Evolutionary conservation across 2,888 invertebrate genomes (phyloP).

Genomic region (Trichopoda pennipes): DNA sequence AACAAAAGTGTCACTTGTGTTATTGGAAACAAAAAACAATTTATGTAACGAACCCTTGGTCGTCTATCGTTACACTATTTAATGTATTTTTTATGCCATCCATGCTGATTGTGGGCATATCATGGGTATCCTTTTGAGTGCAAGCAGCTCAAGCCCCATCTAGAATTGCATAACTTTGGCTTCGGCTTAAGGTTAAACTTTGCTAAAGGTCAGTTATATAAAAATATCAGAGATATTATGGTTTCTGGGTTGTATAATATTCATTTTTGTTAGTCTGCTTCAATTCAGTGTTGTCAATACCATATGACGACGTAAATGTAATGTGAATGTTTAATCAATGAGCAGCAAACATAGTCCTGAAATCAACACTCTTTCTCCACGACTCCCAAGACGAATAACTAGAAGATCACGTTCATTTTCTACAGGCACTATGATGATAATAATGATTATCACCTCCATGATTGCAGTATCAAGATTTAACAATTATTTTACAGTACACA

Average conservation of each 20-base stretch:
- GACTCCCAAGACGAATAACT: slow-evolving; percentile 87
- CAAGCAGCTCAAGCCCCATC: slow-evolving; percentile 93
- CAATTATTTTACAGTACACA: slow-evolving; percentile 88
- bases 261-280: slow-evolving; percentile 91
- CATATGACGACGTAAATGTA: slow-evolving; percentile 89
- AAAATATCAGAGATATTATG: slow-evolving; percentile 95
- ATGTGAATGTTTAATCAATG: slow-evolving; percentile 79
- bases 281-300: slow-evolving; percentile 95
- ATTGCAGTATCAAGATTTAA: slow-evolving; percentile 83
- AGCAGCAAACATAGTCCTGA: slow-evolving; percentile 92
- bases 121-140: slow-evolving; percentile 95
- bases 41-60: too few species aligned
- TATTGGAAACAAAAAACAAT: too few species aligned
- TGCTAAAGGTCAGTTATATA: slow-evolving; percentile 94
- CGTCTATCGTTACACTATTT: too few species aligned
- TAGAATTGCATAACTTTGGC: slow-evolving; percentile 91
- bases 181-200: slow-evolving; percentile 89
- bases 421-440: slow-evolving; percentile 58
- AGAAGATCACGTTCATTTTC: slow-evolving; percentile 86
- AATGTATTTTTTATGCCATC: slow-evolving; percentile 94
- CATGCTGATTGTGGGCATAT: slow-evolving; percentile 91
- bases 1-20: too few species aligned
- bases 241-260: slow-evolving; percentile 92
- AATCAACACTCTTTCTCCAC: slow-evolving; percentile 91
- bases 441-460: slow-evolving; percentile 15